A percentile compares a stretch with the other conserved stretches of the same genome.
phyloP scores from a whole-genome alignment of 2,797 vertebrate species.

The Saxicola maurus region DNA sequence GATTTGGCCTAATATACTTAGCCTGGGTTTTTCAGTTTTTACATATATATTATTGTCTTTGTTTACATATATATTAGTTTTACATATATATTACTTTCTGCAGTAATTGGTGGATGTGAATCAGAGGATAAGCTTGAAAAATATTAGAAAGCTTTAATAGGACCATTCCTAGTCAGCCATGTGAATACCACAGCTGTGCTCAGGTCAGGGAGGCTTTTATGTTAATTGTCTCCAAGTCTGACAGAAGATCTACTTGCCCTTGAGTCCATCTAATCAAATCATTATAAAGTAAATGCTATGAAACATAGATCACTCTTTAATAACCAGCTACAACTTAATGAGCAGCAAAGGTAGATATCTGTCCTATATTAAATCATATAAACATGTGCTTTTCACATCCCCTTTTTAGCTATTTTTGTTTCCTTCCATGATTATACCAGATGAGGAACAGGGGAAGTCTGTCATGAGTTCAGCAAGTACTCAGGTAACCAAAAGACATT shows the following conservation, averaged over 20 bases:
- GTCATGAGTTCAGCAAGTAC: slow-evolving; percentile 66
- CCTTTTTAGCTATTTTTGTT: background rate
- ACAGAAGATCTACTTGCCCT: background rate
- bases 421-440: slow-evolving; percentile 41
- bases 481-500: slow-evolving; percentile 50
- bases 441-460: slow-evolving; percentile 63
- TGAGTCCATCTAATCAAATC: background rate
- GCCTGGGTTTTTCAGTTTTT: background rate
- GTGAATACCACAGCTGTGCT: background rate
- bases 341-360: background rate
- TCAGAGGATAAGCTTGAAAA: background rate
- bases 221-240: background rate
- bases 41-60: background rate
- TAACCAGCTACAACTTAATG: background rate
- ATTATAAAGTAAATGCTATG: background rate
- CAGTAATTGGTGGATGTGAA: background rate
- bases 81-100: background rate
- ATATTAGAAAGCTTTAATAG: background rate
- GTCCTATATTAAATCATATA: background rate
- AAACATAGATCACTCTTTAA: background rate
- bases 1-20: background rate
- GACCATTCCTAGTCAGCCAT: background rate
- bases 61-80: background rate
- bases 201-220: background rate
- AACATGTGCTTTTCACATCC: background rate